A percentile compares a stretch with the other conserved stretches of the same genome.
These are phyloP conservation scores for Tenrec ecaudatus DNA, from an alignment of 2,113 vertebrate species.

Conservation along the genomic window DNA sequence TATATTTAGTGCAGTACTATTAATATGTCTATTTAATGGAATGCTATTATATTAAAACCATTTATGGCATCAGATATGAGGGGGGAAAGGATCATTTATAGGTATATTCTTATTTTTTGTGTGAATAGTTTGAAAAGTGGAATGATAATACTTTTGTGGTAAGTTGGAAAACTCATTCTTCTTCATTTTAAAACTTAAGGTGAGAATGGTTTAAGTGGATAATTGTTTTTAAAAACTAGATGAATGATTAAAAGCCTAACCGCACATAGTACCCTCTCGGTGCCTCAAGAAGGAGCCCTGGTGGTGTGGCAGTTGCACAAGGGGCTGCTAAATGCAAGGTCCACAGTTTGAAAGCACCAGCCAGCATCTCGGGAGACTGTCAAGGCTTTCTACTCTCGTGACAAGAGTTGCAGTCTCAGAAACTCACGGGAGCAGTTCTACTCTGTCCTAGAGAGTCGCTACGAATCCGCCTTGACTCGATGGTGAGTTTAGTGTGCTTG, in stretches of 20 bases:
- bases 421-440: no score
- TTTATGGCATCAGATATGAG: not conserved
- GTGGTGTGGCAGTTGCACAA: no score
- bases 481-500: not conserved
- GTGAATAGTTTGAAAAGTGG: not conserved
- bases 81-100: not conserved
- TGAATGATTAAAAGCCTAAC: not conserved
- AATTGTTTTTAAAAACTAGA: not conserved
- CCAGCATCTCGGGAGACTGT: no score
- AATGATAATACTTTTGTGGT: slow-evolving; percentile 2
- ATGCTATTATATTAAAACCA: not conserved
- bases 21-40: not conserved
- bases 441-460: no score
- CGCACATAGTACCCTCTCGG: not conserved
- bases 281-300: not conserved
- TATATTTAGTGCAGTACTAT: not conserved
- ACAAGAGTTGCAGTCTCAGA: no score
- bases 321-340: no score
- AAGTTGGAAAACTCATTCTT: slow-evolving; percentile 12
- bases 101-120: not conserved
- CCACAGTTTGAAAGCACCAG: no score
- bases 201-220: not conserved
- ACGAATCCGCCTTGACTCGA: no score
- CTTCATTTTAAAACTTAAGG: slow-evolving; percentile 33
- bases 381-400: no score